Base-by-base conservation (phyloP, 2,113 vertebrate species). In the Eudyptes chrysolophus region DNA sequence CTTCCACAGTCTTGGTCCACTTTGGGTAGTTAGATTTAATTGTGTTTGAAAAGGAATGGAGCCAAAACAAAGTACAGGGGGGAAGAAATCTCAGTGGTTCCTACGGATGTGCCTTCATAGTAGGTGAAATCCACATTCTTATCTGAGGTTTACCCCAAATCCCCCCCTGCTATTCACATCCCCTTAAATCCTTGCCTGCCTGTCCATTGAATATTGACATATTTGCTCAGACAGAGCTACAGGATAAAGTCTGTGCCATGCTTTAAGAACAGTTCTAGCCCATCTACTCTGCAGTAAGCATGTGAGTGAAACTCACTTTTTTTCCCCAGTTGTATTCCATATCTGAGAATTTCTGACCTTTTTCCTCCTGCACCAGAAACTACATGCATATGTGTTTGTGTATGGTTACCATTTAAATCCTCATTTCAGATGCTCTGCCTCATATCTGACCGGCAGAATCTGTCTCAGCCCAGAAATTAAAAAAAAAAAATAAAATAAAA, bases 401-500 rank as follows among this genome's bases (percentile, higher is more conserved):
- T 85, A 65, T 75, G n/a, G 46, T 82, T 89, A 74, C 51, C 13
- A 62, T 87, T 97, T 84, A 94, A 91, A 93, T 89, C 49, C 16
- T 81, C 21, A 34, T 91, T 96, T 95, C 80, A 84, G 64, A 84
- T 84, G 38, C 38, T 89, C 30, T 75, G 6, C 30, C 13, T 89
- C 11, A 6, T 70, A 51, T 71, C 46, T 89, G 55, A 75, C 44
- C 38, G 75, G 32, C 21, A 75, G 46, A 88, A 70, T 49, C 27
- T 65, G 30, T 64, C 57, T 91, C 40, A 84, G 36, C 13, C 19
- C 27, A 52, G n/a, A 68, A 91, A 89, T 42, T 40, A 42, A 62
- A 20, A 17, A 21, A 30, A 8, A 48, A 55, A 44, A 61, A 26
- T 38, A 57, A 26, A 46, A 40, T 9, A 40, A 42, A 42, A 42